These are phyloP conservation scores for Phylloscopus whistleri DNA, from an alignment of 2,113 vertebrate species.

Conservation along the genomic window DNA sequence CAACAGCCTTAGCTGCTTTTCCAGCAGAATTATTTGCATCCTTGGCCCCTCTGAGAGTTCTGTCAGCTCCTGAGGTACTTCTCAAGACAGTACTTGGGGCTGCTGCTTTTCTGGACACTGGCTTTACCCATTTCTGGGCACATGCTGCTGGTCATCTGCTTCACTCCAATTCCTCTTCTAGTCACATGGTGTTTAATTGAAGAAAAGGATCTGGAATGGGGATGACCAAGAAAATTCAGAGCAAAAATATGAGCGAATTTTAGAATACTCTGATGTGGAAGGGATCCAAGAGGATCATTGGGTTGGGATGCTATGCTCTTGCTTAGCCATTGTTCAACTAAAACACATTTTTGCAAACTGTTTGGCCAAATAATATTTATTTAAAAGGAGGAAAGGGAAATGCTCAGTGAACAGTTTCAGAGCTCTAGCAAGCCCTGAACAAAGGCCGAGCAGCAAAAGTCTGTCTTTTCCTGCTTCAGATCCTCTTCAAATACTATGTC, in stretches of 20 bases:
- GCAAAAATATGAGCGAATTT: not conserved
- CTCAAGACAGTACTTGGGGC: fast-evolving
- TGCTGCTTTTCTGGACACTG: not conserved
- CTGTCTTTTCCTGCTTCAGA: not conserved
- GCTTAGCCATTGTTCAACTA: not conserved
- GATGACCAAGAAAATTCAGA: not conserved
- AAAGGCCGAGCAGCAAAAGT: not conserved
- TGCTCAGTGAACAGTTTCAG: not conserved
- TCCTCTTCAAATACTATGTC: not conserved
- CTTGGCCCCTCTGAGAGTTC: not conserved
- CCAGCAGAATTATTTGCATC: not conserved
- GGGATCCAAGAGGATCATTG: fast-evolving
- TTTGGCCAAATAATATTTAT: not conserved
- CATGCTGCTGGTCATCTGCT: not conserved
- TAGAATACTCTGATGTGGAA: not conserved
- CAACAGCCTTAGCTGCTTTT: not conserved
- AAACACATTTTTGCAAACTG: not conserved
- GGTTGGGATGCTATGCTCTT: not conserved
- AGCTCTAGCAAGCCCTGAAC: not conserved
- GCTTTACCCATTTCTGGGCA: not conserved
- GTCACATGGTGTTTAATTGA: not conserved
- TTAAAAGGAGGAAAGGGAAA: not conserved
- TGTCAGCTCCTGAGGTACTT: not conserved
- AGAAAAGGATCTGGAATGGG: not conserved
- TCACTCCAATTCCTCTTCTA: not conserved